Evolutionary conservation across 53 echinoderm and acorn worm species (phyloP).

Genomic region (Pentamera pediparva): DNA sequence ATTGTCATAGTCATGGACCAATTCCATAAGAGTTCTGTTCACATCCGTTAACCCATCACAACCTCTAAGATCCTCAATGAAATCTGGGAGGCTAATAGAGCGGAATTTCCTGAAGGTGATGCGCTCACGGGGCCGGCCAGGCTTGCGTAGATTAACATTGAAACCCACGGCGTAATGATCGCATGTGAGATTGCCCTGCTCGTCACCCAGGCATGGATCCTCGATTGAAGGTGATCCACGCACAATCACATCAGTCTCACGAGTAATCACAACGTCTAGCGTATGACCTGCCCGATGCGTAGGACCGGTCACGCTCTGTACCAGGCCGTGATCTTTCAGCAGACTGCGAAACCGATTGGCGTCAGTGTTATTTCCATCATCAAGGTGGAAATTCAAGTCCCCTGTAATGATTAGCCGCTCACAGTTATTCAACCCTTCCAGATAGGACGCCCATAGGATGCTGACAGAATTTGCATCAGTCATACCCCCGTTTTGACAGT

Average conservation of each 20-base stretch:
- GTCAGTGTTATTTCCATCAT: slow-evolving; percentile 7
- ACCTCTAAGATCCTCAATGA: neutral
- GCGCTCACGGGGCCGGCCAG: neutral
- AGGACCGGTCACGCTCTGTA: neutral
- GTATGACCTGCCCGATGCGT: slow-evolving; percentile 4
- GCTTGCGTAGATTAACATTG: neutral
- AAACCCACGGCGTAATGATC: slow-evolving; percentile 19
- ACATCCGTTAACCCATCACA: neutral
- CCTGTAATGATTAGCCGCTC: slow-evolving; percentile 12
- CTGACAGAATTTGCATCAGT: too few relatives aligned
- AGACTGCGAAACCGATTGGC: neutral
- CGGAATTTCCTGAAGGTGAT: slow-evolving; percentile 6
- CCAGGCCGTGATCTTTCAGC: neutral
- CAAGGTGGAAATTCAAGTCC: slow-evolving; percentile 32
- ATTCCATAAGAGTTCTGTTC: neutral
- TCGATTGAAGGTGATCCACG: neutral
- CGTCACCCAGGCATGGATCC: neutral
- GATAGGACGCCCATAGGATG: too few relatives aligned
- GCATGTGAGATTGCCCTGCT: slow-evolving; percentile 1
- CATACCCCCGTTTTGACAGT: too few relatives aligned
- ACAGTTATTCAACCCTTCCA: too few relatives aligned
- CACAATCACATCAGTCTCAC: neutral
- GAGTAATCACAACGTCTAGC: neutral
- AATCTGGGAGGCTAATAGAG: neutral
- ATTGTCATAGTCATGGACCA: slow-evolving; percentile 1